Percentiles rank a stretch among this genome's conserved stretches.
Conservation (phyloP, 2,888 invertebrate genomes). For the Drosophila testacea region DNA sequence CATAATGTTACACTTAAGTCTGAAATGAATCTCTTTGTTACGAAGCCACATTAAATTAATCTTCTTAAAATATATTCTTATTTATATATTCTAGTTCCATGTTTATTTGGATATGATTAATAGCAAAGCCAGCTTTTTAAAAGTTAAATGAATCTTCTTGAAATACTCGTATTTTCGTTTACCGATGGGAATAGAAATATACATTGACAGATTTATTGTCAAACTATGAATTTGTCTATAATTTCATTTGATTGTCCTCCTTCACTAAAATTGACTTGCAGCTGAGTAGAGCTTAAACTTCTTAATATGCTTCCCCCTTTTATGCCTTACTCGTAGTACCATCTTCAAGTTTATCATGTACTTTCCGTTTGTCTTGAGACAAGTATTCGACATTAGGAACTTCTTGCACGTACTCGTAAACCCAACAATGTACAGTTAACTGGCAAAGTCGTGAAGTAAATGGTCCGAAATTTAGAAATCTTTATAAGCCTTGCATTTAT, state of each 20-base stretch:
- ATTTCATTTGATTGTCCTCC: neutral
- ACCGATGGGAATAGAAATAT: neutral
- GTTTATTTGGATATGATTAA: neutral
- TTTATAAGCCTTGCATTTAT: slow-evolving; percentile 17
- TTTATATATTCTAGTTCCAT: neutral
- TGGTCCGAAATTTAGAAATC: slow-evolving; percentile 48
- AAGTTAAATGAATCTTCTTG: too few species aligned
- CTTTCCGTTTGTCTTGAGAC: neutral
- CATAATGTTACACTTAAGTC: slow-evolving; percentile 13
- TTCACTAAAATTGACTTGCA: slow-evolving; percentile 14
- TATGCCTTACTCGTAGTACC: slow-evolving; percentile 18
- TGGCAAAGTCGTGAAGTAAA: slow-evolving; percentile 65
- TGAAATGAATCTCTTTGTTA: slow-evolving; percentile 1
- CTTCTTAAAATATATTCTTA: neutral
- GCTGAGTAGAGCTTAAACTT: slow-evolving; percentile 15
- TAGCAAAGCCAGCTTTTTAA: neutral
- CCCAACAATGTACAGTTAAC: slow-evolving; percentile 61
- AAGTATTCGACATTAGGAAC: slow-evolving; percentile 37
- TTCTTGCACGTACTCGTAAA: slow-evolving; percentile 60
- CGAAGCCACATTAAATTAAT: neutral
- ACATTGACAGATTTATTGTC: slow-evolving; percentile 1
- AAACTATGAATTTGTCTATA: slow-evolving; percentile 25
- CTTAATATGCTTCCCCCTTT: slow-evolving; percentile 25
- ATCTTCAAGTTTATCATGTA: slow-evolving; percentile 50
- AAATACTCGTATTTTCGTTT: neutral